phyloP scores from a whole-genome alignment of 2,797 vertebrate genomes.

The Phoeniculus purpureus region DNA sequence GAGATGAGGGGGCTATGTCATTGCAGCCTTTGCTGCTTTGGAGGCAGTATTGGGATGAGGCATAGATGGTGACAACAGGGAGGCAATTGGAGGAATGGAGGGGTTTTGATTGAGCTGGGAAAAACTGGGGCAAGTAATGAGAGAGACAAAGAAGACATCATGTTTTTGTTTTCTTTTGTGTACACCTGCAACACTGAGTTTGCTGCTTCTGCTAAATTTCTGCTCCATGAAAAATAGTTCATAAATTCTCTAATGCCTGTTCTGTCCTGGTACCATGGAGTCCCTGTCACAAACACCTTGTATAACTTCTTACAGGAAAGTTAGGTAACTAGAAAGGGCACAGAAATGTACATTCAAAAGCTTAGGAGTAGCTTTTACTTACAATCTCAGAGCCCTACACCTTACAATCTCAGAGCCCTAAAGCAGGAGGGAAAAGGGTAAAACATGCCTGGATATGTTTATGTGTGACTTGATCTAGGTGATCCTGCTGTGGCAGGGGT shows the following conservation, averaged over 20 bases:
- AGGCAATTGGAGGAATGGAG: background rate
- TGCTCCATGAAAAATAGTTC: background rate
- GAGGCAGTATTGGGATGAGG: background rate
- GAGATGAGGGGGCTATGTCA: background rate
- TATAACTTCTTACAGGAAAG: background rate
- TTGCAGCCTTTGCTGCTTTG: background rate
- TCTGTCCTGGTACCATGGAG: background rate
- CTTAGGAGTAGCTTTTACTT: background rate
- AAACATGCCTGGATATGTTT: no score
- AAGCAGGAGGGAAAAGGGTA: background rate
- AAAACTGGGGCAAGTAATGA: background rate
- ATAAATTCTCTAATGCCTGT: background rate
- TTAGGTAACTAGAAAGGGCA: background rate
- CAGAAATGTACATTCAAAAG: background rate
- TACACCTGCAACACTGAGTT: background rate
- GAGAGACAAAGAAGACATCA: background rate
- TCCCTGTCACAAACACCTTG: background rate
- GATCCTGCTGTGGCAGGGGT: no score
- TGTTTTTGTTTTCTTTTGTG: background rate
- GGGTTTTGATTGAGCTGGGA: background rate
- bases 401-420: background rate
- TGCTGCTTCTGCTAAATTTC: background rate
- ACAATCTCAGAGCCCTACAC: background rate
- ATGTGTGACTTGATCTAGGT: no score
- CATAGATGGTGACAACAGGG: background rate